These are phyloP conservation scores for Prunella fulvescens DNA, from an alignment of 2,113 vertebrate genomes.

Conservation along the genomic window DNA sequence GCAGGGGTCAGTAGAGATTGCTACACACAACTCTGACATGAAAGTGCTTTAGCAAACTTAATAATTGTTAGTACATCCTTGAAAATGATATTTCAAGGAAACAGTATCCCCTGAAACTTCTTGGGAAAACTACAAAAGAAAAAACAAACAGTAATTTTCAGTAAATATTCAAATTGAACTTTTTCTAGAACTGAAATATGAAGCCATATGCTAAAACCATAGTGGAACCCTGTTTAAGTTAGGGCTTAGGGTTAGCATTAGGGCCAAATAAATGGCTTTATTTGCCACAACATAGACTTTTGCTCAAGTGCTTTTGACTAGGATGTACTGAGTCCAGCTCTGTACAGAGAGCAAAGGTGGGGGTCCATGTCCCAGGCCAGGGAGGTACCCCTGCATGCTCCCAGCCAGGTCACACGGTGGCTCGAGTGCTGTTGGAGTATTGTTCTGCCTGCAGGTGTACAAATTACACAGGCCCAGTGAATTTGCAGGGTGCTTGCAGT, in stretches of 20 bases:
- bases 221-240: neutral
- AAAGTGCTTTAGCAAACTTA: neutral
- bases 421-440: neutral
- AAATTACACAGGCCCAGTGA: neutral
- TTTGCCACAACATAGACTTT: neutral
- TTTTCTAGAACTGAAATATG: neutral
- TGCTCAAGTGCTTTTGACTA: neutral
- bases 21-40: neutral
- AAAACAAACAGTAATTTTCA: neutral
- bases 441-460: neutral
- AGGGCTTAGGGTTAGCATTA: too few relatives aligned
- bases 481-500: neutral
- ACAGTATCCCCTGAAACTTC: neutral
- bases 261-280: too few relatives aligned
- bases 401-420: rapidly evolving
- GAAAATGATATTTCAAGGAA: neutral
- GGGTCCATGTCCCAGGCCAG: neutral
- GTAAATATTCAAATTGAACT: neutral
- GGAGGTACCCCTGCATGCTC: neutral
- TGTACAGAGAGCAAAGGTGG: rapidly evolving
- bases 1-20: neutral
- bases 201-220: neutral
- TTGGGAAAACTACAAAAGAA: neutral
- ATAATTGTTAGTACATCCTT: neutral
- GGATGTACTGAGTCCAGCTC: neutral